Evolutionary conservation across 1,140 invertebrate species (phyloP), one percentile per base, ranked within the genome.

Genomic region (Ganaspis sp.): DNA sequence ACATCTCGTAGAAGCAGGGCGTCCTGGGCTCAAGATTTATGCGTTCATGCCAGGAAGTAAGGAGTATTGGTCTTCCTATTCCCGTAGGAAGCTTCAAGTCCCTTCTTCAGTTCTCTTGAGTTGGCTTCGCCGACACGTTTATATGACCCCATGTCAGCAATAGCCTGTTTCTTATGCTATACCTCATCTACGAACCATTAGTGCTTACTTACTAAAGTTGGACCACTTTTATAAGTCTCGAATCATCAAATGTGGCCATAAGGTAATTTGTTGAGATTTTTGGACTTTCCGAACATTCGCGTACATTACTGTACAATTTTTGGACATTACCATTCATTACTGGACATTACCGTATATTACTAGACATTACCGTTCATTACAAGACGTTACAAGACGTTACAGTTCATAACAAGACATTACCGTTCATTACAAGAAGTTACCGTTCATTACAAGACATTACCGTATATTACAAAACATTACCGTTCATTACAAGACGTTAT

Each of bases 1-100:
- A 86, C 83, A 81, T 84, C 81, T 81, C 76, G 81, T 75, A 77
- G 77, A 80, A 53, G 11, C n/a, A 54, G 78, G 74, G 38, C 40
- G 37, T 75, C 45, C 72, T 74, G 74, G 64, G 75, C 83, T 77
- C 77, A 79, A 83, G 84, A 90, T 91, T 91, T 91, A 90, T 89
- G 87, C 86, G 83, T 75, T 82, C 84, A 87, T 81, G 81, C 74
- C 69, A 84, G 89, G 87, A 90, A 89, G 87, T 85, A 72, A 79
- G 82, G 85, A 78, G 84, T 90, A 89, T 90, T 87, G 87, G 86
- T 83, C 84, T 87, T 86, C 74, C 83, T 77, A 85, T 87, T 87
- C 86, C 88, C 86, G 74, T 37, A 85, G 84, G 86, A 87, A 84
- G 74, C 77, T 19, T 26, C 1, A 42, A 73, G 76, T 72, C 81